Evolutionary conservation across 2,113 vertebrate genomes (phyloP).

Genomic region (Campylomormyrus numenius): DNA sequence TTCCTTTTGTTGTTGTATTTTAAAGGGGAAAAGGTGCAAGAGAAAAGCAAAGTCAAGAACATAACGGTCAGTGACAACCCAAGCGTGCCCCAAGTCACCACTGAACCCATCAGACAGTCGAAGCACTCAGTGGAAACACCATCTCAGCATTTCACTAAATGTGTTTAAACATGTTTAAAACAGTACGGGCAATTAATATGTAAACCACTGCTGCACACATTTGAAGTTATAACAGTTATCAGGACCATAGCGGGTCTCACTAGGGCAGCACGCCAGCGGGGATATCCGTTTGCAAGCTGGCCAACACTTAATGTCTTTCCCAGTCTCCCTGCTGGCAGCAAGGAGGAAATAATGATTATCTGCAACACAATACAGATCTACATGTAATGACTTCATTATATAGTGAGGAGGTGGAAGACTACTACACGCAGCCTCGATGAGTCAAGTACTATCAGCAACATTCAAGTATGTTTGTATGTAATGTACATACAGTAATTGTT

Average conservation of each 20-base stretch:
- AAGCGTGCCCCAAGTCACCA: background rate
- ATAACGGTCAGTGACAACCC: background rate
- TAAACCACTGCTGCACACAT: background rate
- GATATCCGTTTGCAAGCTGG: slow-evolving; percentile 30
- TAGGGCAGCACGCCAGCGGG: slow-evolving; percentile 40
- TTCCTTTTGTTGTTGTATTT: background rate
- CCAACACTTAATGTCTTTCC: slow-evolving; percentile 38
- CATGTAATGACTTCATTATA: slow-evolving; percentile 17
- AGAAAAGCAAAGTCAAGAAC: background rate
- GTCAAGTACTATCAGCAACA: background rate
- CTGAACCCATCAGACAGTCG: background rate
- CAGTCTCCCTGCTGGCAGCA: slow-evolving; percentile 47
- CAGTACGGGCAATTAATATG: background rate
- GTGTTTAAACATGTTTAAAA: background rate
- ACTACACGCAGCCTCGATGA: background rate
- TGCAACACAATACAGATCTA: slow-evolving; percentile 39
- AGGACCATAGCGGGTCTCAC: slow-evolving; percentile 22
- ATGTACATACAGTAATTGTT: background rate
- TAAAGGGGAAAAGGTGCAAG: background rate
- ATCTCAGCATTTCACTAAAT: background rate
- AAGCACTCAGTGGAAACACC: background rate
- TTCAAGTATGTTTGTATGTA: background rate
- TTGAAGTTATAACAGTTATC: background rate
- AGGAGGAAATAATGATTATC: slow-evolving; percentile 51
- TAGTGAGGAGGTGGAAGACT: background rate